phyloP scores from a whole-genome alignment of 1,140 invertebrate genomes.

The Drosophila tristis region DNA sequence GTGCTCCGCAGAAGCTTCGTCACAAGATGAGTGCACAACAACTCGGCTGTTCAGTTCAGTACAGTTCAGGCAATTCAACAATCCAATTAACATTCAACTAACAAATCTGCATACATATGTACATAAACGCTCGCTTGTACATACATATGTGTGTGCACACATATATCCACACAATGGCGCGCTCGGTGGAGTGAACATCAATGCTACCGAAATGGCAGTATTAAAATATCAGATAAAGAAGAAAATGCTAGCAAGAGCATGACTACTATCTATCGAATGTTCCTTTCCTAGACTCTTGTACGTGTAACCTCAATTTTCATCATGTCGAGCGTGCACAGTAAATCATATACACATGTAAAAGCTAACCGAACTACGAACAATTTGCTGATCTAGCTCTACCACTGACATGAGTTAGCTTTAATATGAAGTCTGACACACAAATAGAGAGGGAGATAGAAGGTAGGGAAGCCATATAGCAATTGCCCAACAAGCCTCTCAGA shows the following conservation, averaged over 20 bases:
- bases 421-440: conserved; percentile 29
- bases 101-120: conserved; percentile 20
- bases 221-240: conserved; percentile 6
- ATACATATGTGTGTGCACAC: background rate
- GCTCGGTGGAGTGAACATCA: too few relatives aligned
- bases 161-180: background rate
- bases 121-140: conserved; percentile 7
- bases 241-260: background rate
- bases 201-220: too few relatives aligned
- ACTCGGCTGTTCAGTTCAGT: conserved; percentile 14
- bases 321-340: too few relatives aligned
- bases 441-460: background rate
- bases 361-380: conserved; percentile 5
- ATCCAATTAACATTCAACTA: conserved; percentile 70
- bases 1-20: too few relatives aligned
- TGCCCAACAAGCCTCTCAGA: conserved; percentile 12
- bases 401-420: conserved; percentile 30
- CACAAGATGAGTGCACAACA: conserved; percentile 6
- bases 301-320: too few relatives aligned
- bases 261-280: too few relatives aligned
- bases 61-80: conserved; percentile 40
- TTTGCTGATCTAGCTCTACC: conserved; percentile 19
- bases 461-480: conserved; percentile 27
- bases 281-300: too few relatives aligned
- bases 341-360: too few relatives aligned